Percentiles rank a stretch among this genome's conserved stretches.
These are phyloP conservation scores for Drosophila meridiana DNA, from an alignment of 2,888 invertebrate genomes.

Conservation along the genomic window DNA sequence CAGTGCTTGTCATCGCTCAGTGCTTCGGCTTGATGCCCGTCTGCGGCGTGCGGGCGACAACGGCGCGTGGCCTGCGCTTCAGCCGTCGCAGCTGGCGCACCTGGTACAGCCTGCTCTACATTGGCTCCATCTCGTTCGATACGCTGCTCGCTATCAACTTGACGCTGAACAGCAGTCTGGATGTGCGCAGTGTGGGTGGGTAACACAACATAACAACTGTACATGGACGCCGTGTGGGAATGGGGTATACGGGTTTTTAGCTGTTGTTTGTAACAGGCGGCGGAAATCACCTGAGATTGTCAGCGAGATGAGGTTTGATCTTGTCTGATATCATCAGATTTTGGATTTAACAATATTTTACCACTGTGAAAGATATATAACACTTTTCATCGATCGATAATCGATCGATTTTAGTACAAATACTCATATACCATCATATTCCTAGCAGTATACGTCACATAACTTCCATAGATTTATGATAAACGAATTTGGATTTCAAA, in stretches of 20 bases:
- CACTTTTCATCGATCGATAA: not conserved
- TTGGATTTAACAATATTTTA: no score
- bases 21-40: constrained; percentile 83
- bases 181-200: constrained; percentile 81
- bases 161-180: constrained; percentile 62
- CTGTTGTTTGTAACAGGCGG: not conserved
- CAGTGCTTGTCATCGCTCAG: constrained; percentile 81
- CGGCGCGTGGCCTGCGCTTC: constrained; percentile 82
- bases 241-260: not conserved
- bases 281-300: not conserved
- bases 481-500: no score
- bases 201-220: constrained; percentile 7
- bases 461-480: no score
- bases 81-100: constrained; percentile 77
- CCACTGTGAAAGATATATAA: no score
- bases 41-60: constrained; percentile 68
- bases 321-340: not conserved
- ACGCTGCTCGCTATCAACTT: constrained; percentile 64
- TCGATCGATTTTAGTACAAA: not conserved
- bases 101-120: constrained; percentile 72
- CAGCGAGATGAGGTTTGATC: not conserved
- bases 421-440: not conserved
- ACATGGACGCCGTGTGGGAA: not conserved
- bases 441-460: not conserved
- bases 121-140: constrained; percentile 66